A percentile compares a stretch with the other conserved stretches of the same genome.
Evolutionary conservation across 2,797 vertebrate species (phyloP).

Genomic region (Lutjanus argentimaculatus): DNA sequence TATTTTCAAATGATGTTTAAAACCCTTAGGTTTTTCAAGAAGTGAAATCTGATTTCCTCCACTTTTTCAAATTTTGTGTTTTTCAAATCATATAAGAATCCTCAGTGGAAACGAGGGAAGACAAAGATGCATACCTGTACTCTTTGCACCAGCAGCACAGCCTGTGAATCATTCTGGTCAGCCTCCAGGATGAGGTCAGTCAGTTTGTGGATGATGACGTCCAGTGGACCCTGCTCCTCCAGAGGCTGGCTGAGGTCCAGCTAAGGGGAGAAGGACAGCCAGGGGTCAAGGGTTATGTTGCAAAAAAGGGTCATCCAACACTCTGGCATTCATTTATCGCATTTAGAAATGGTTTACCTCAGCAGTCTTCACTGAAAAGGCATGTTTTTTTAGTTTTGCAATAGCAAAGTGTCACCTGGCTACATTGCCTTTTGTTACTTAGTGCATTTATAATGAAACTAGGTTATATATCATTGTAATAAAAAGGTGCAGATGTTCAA

Average conservation of each 20-base stretch:
- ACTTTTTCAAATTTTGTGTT: not conserved
- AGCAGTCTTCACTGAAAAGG: not conserved
- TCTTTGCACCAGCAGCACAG: slow-evolving; percentile 93
- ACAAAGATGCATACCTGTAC: slow-evolving; percentile 89
- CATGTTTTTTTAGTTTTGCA: not conserved
- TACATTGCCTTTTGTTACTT: not conserved
- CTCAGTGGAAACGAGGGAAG: not conserved
- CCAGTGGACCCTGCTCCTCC: slow-evolving; percentile 96
- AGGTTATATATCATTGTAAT: not conserved
- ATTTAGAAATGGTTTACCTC: slow-evolving; percentile 28
- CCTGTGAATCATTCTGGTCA: slow-evolving; percentile 96
- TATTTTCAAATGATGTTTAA: not conserved
- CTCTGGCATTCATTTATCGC: slow-evolving; percentile 9
- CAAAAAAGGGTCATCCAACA: not conserved
- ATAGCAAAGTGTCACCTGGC: not conserved
- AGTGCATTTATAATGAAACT: not conserved
- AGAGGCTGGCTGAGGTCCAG: slow-evolving; percentile 95
- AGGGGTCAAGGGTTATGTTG: slow-evolving; percentile 36
- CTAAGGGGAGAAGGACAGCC: slow-evolving; percentile 76
- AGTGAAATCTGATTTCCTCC: not conserved
- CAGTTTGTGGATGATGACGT: slow-evolving; percentile 99
- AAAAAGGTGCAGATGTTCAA: not conserved
- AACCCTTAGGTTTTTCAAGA: not conserved
- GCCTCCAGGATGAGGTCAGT: slow-evolving; percentile 98
- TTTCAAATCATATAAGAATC: not conserved